Evolutionary conservation across 2,113 vertebrate species (phyloP), one percentile per base, ranked within the genome.

Genomic region (Zosterops hypoxanthus): DNA sequence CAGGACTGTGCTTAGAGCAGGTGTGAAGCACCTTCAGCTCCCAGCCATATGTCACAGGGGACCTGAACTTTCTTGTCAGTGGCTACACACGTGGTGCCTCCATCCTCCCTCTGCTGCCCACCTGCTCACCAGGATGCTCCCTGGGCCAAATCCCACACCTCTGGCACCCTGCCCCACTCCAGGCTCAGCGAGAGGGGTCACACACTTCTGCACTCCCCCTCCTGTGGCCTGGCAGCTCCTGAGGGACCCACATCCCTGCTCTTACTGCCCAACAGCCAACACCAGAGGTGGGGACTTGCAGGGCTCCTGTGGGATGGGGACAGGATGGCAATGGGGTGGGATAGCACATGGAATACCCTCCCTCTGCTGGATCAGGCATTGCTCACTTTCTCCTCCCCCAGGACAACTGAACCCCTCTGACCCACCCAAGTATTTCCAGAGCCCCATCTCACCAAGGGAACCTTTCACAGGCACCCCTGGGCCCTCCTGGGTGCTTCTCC

Each of bases 11-110:
- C 56, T 66, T 8, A 23, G n/a, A 90, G 61, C 90, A 90, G 92
- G 53, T 87, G 90, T 64, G 82, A 94, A 73, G 78, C 85, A 69
- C 94, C 87, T 87, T 84, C 87, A 66, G 33, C 65, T 71, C 57
- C 61, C 56, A 86, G 84, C 28, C 19, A 14, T 39, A 19, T 12
- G 39, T 29, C 60, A 1, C 84, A 34, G 75, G 80, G 78, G 94
- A 93, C 66, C 44, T 80, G 90, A 94, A 72, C 82, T 94, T 90
- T 69, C 76, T 55, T 0, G 0, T 25, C 7, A 3, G 61, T 66
- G 69, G 78, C 60, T 81, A 49, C 19, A 42, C 59, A 33, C 0
- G 0, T 12, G 50, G 18, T 68, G 85, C 82, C 46, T 68, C 34
- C 70, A 69, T 42, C 28, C 46, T 36, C 15, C 42, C 36, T 36